Conservation (phyloP, 2,888 invertebrate genomes). For the Agapetus fuscipes region DNA sequence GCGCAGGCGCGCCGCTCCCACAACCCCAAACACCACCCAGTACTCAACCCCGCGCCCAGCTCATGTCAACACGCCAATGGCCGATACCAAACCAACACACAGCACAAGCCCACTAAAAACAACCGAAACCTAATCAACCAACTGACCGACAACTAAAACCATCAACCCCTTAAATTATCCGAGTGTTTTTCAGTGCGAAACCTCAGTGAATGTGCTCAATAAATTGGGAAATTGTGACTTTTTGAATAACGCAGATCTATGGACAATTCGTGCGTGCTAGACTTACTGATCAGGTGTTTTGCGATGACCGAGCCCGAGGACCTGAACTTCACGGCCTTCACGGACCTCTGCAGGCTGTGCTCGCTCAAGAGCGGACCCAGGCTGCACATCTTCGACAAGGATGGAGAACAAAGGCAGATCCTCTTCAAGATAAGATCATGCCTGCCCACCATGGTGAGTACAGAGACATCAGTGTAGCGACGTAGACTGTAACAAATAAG, state of each 20-base stretch:
- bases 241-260: conserved; percentile 29
- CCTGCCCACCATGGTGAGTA: conserved; percentile 57
- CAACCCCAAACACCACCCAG: conserved; percentile 1
- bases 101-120: not conserved
- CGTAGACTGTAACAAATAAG: too few relatives aligned
- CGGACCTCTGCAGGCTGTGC: conserved; percentile 61
- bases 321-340: conserved; percentile 57
- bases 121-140: not conserved
- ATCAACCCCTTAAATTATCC: too few relatives aligned
- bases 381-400: conserved; percentile 61
- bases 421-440: conserved; percentile 60
- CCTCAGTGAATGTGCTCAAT: not conserved
- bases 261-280: conserved; percentile 51
- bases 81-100: conserved; percentile 8
- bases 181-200: too few relatives aligned
- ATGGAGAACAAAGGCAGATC: conserved; percentile 60
- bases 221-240: not conserved
- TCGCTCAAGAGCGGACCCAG: conserved; percentile 59
- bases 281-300: conserved; percentile 50
- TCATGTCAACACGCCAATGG: conserved; percentile 19
- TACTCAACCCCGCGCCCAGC: conserved; percentile 5
- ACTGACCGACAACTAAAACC: not conserved
- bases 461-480: too few relatives aligned
- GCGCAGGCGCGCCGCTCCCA: conserved; percentile 13
- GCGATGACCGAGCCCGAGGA: conserved; percentile 57